Conservation (phyloP, 2,888 invertebrate species). For the Aporophyla nigra region DNA sequence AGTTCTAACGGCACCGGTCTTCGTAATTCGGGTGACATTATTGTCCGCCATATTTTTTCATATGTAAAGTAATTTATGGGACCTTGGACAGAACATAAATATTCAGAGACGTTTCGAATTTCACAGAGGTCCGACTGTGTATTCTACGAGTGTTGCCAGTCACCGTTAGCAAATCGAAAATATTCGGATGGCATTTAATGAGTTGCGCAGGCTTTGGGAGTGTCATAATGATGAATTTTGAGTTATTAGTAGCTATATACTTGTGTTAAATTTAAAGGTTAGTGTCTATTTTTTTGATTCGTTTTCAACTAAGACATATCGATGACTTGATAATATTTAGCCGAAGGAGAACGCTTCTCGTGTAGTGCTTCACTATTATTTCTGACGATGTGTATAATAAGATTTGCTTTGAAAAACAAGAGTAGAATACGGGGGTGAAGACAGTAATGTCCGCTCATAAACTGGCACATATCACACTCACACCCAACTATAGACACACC, state of each 20-base stretch:
- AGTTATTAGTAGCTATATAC: constrained; percentile 22
- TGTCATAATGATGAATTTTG: constrained; percentile 63
- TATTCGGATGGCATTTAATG: constrained; percentile 83
- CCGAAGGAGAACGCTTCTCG: not conserved
- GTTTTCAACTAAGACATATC: not conserved
- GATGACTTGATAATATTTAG: not conserved
- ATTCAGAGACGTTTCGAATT: constrained; percentile 82
- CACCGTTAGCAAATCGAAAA: constrained; percentile 83
- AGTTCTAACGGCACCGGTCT: constrained; percentile 66
- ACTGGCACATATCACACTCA: no score
- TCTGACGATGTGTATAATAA: not conserved
- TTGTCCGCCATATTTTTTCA: constrained; percentile 70
- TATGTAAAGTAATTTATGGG: constrained; percentile 73
- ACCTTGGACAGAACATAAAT: constrained; percentile 84
- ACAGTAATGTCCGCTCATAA: no score
- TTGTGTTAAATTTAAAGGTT: constrained; percentile 22
- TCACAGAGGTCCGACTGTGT: constrained; percentile 79
- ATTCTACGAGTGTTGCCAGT: constrained; percentile 79
- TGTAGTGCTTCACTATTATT: no score
- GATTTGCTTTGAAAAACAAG: not conserved
- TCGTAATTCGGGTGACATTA: constrained; percentile 69
- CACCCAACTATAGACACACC: no score
- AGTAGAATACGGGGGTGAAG: no score
- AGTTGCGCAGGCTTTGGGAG: constrained; percentile 72
- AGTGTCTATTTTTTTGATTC: not conserved